Conservation (phyloP, 2,113 vertebrate genomes). For the Campylomormyrus tamandua region DNA sequence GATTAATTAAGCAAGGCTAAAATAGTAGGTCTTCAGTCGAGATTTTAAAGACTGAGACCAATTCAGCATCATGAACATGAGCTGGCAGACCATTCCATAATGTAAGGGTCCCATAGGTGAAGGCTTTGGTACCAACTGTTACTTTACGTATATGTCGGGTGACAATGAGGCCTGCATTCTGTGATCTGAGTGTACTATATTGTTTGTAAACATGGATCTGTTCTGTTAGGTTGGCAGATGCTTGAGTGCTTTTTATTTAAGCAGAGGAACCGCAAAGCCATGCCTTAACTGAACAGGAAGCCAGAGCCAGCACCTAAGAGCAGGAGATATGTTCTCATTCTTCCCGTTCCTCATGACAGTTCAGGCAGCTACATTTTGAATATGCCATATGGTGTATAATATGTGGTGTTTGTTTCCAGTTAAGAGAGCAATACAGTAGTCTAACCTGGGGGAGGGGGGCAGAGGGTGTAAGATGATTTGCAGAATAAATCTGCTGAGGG, state of each 20-base stretch:
- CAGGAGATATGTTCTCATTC: neutral
- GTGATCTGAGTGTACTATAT: neutral
- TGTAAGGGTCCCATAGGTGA: neutral
- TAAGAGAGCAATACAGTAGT: neutral
- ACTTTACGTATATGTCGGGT: neutral
- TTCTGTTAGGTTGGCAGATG: neutral
- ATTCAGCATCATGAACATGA: neutral
- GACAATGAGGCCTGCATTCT: neutral
- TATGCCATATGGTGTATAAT: neutral
- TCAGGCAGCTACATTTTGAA: neutral
- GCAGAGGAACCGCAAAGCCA: neutral
- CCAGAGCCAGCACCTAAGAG: neutral
- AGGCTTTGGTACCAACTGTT: neutral
- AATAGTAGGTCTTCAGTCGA: neutral
- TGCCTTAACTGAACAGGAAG: neutral
- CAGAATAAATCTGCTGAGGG: neutral
- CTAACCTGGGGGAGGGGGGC: neutral
- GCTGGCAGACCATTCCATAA: neutral
- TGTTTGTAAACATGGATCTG: neutral
- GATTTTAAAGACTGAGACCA: neutral
- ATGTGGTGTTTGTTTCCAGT: neutral
- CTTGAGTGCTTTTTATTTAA: neutral
- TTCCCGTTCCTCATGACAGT: neutral
- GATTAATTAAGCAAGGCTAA: neutral
- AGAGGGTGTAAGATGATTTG: neutral